Conservation (phyloP, 2,888 invertebrate species). For the Andrena camellia region DNA sequence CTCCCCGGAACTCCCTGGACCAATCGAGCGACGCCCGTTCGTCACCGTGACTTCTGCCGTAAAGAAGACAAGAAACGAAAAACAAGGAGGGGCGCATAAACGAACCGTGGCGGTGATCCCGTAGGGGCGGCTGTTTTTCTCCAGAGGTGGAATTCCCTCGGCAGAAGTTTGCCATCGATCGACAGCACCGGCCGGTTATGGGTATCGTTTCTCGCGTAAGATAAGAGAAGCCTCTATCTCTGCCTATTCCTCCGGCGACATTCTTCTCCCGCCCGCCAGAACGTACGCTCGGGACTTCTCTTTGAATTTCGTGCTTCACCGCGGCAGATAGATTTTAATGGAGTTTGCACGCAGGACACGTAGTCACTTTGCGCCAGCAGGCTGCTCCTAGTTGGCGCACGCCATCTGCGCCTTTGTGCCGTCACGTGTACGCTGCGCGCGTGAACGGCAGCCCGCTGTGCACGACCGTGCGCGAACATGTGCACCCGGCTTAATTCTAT, state of each 20-base stretch:
- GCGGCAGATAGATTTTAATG: slow-evolving; percentile 82
- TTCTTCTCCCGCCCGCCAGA: slow-evolving; percentile 4
- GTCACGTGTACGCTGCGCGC: background rate
- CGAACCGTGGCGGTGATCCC: slow-evolving; percentile 32
- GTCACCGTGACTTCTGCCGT: slow-evolving; percentile 50
- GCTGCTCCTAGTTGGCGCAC: slow-evolving; percentile 43
- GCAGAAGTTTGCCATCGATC: slow-evolving; percentile 29
- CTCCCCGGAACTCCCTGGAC: slow-evolving; percentile 22
- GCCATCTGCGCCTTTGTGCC: slow-evolving; percentile 16
- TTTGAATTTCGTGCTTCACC: slow-evolving; percentile 79
- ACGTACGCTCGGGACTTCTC: slow-evolving; percentile 71
- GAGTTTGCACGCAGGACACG: slow-evolving; percentile 82
- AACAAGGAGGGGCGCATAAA: slow-evolving; percentile 46
- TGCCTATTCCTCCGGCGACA: background rate
- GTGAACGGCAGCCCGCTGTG: background rate
- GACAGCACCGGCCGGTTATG: background rate
- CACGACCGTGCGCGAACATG: background rate
- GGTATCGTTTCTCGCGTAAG: slow-evolving; percentile 11
- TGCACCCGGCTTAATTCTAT: slow-evolving; percentile 22
- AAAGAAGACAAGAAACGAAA: slow-evolving; percentile 34
- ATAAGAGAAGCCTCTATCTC: slow-evolving; percentile 38
- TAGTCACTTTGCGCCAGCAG: slow-evolving; percentile 80
- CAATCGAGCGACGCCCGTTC: slow-evolving; percentile 55
- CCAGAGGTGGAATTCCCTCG: slow-evolving; percentile 23
- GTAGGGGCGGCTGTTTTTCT: slow-evolving; percentile 21